Conservation (phyloP, 2,113 vertebrate species). For the Pheucticus melanocephalus region DNA sequence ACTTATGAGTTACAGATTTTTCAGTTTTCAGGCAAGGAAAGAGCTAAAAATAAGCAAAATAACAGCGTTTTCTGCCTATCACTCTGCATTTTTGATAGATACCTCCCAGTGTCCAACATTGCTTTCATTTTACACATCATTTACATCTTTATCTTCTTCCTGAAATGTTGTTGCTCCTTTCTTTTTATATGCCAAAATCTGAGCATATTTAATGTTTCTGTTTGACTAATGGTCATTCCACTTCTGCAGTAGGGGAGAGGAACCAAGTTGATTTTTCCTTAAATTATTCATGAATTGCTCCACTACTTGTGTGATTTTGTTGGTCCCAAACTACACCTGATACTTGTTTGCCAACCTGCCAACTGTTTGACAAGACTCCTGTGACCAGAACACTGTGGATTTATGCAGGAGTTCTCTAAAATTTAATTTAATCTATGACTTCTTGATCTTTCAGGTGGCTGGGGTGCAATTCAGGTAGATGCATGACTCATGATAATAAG, state of each 20-base stretch:
- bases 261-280: not conserved
- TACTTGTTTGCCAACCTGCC: not conserved
- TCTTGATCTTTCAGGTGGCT: not conserved
- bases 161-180: not conserved
- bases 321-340: not conserved
- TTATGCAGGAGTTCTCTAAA: not conserved
- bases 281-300: not conserved
- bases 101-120: not conserved
- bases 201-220: not conserved
- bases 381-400: not conserved
- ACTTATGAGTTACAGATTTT: not conserved
- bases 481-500: not conserved
- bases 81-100: not conserved
- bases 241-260: not conserved
- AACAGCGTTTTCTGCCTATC: not conserved
- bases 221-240: not conserved
- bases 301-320: not conserved
- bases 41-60: not conserved
- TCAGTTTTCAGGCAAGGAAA: not conserved
- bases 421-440: not conserved
- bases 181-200: not conserved
- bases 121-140: not conserved
- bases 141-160: not conserved
- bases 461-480: not conserved
- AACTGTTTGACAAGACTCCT: not conserved